A percentile compares a stretch with the other conserved stretches of the same genome.
Evolutionary conservation across 2,113 vertebrate species (phyloP).

Genomic region (Aphelocoma coerulescens): DNA sequence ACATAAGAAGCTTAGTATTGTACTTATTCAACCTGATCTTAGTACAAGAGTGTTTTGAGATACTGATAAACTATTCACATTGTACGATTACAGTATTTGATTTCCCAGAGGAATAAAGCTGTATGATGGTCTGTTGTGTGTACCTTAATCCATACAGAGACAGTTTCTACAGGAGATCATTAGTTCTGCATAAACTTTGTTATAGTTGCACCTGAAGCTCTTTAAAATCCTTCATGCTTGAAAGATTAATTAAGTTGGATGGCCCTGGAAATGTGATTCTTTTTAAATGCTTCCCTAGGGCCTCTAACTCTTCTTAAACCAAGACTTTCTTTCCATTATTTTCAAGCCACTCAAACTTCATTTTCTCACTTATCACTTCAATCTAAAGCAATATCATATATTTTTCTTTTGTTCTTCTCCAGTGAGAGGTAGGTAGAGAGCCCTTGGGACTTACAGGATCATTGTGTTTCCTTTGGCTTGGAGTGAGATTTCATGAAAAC

Average conservation of each 20-base stretch:
- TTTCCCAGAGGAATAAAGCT: background rate
- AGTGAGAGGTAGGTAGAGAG: background rate
- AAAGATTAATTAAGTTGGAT: constrained; percentile 21
- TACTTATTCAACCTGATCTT: background rate
- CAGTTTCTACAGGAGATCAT: background rate
- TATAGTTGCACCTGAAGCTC: constrained; percentile 6
- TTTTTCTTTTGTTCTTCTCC: constrained; percentile 23
- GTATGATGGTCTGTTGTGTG: background rate
- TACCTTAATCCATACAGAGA: background rate
- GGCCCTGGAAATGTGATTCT: background rate
- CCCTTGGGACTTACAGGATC: constrained; percentile 5
- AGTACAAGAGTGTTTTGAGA: background rate
- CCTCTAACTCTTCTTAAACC: background rate
- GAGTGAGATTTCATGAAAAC: constrained; percentile 5
- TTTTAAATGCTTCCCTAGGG: background rate
- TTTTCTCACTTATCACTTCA: constrained; percentile 33
- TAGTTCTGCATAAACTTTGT: constrained; percentile 23
- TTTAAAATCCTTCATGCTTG: background rate
- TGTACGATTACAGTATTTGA: background rate
- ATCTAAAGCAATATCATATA: background rate
- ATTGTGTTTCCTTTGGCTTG: constrained; percentile 3
- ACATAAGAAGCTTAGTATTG: background rate
- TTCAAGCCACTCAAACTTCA: constrained; percentile 6
- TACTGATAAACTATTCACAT: background rate
- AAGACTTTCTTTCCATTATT: constrained; percentile 13